Evolutionary conservation across 2,113 vertebrate genomes (phyloP).

Genomic region (Corynorhinus townsendii): DNA sequence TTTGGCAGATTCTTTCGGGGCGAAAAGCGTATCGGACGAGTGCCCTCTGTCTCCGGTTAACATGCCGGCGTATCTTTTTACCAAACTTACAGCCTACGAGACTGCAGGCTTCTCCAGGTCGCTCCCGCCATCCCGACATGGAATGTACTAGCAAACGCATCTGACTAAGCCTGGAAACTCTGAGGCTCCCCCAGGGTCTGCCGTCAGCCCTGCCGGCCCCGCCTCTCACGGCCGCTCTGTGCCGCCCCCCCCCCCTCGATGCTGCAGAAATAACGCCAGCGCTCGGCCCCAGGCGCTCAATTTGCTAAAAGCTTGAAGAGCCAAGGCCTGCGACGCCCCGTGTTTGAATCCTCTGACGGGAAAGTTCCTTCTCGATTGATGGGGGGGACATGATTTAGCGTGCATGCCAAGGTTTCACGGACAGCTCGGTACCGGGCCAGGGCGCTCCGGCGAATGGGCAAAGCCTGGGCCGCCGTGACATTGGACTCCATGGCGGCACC

Average conservation of each 20-base stretch:
- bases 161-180: neutral
- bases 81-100: neutral
- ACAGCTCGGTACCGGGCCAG: fast-evolving
- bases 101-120: neutral
- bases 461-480: no score
- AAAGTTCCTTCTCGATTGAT: neutral
- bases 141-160: neutral
- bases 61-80: neutral
- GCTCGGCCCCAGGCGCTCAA: no score
- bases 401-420: neutral
- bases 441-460: no score
- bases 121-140: neutral
- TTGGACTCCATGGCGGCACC: no score
- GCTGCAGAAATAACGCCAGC: fast-evolving
- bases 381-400: neutral
- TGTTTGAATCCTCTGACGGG: neutral
- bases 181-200: no score
- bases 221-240: neutral
- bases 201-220: no score
- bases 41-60: neutral
- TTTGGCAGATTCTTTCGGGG: neutral
- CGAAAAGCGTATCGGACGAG: neutral
- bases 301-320: neutral
- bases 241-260: neutral
- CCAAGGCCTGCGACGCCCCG: fast-evolving